phyloP scores from a whole-genome alignment of 2,888 invertebrate species.

The Gordius sp. region DNA sequence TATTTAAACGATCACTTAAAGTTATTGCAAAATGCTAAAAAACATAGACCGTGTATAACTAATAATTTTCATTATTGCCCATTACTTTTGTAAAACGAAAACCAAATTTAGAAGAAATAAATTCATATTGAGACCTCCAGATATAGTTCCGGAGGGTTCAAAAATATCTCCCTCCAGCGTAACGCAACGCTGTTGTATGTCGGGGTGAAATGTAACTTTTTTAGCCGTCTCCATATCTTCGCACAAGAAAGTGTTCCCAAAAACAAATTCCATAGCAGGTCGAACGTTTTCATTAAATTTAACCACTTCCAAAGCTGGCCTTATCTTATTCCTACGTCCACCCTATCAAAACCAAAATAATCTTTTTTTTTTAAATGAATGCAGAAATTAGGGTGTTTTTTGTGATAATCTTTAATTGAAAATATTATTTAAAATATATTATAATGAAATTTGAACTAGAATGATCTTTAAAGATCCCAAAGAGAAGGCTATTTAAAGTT shows the following conservation, averaged over 20 bases:
- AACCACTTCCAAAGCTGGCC: constrained; percentile 21
- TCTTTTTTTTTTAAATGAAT: neutral
- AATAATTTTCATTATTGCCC: too few relatives aligned
- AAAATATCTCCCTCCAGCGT: constrained; percentile 71
- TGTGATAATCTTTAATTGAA: too few relatives aligned
- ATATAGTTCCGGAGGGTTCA: constrained; percentile 61
- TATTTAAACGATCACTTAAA: too few relatives aligned
- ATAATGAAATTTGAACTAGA: too few relatives aligned
- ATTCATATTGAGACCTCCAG: constrained; percentile 41
- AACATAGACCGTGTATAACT: too few relatives aligned
- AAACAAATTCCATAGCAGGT: constrained; percentile 58
- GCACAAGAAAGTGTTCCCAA: constrained; percentile 59
- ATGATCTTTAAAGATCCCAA: too few relatives aligned
- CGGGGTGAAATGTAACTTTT: constrained; percentile 46
- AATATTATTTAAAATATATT: too few relatives aligned
- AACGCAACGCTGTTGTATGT: constrained; percentile 34
- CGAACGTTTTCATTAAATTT: constrained; percentile 34
- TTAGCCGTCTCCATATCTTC: constrained; percentile 51
- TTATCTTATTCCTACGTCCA: constrained; percentile 21
- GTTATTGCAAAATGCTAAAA: too few relatives aligned
- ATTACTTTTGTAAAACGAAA: too few relatives aligned
- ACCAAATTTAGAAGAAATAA: too few relatives aligned
- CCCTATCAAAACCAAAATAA: constrained; percentile 4
- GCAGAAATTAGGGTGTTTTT: too few relatives aligned
- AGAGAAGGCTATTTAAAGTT: too few relatives aligned